Base-by-base conservation (phyloP, 2,113 vertebrate species). In the Electrona antarctica region DNA sequence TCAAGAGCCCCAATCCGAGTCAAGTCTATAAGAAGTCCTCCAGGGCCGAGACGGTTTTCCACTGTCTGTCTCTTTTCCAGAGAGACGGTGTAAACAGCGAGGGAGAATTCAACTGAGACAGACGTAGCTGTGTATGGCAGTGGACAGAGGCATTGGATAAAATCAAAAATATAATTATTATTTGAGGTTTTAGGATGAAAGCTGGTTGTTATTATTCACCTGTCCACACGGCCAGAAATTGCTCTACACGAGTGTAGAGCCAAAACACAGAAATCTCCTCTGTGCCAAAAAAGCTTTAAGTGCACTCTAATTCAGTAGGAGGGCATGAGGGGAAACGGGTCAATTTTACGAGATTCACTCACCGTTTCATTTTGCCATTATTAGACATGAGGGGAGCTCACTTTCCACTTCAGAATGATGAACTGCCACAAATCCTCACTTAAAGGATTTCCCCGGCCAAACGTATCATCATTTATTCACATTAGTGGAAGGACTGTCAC, bases 401-500 rank as follows among this genome's bases (percentile, higher is more conserved):
- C 58, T 81, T 86, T 90, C 85, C 86, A 80, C 81, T 86, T 81
- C 60, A 71, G 41, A 63, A 79, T 80, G 82, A 85, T 77, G 61
- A 82, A 81, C 85, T 73, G 74, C 74, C 64, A 69, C 71, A 77
- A 74, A 85, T 83, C 76, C 65, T 61, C 58, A 61, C 81, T 78
- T 51, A 50, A 41, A 74, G 69, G 65, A 57, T 61, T 65, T 60
- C 48, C 63, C 54, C 7, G 33, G 87, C 85, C 86, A 82, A 74
- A 76, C 14, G 66, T 21, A 66, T 85, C 81, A 77, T 80, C 73
- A 73, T 77, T 82, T 82, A 86, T 86, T 82, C 78, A 71, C 82
- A 85, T 83, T 74, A 84, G 75, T 73, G 67, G 69, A 76, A 60
- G 70, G 67, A 69, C 74, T n/a, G 73, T 82, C 49, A 74, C 12